Evolutionary conservation across 2,113 vertebrate genomes (phyloP), one percentile per base, ranked within the genome.

Genomic region (Podiceps cristatus): DNA sequence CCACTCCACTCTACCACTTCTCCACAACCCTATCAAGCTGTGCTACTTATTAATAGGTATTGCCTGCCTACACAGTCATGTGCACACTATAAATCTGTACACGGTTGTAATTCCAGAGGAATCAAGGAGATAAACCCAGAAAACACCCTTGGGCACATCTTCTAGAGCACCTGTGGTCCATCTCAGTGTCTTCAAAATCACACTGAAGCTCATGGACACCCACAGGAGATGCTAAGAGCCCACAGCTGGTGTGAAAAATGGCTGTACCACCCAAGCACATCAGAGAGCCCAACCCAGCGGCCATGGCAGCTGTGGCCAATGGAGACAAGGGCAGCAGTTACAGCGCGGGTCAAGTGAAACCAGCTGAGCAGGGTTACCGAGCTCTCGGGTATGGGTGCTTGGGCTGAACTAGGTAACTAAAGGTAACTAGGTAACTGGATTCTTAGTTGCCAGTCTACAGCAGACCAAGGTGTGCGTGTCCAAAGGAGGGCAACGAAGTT

Each of bases 61-160:
- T 14, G 2, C 52, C 55, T 45, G 27, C 31, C 53, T 18, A 60
- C 3, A 5, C 0, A 2, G 50, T 31, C 50, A 31, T 0, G 1
- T 3, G 10, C 35, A 40, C 4, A 3, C 27, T 19, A 20, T 6
- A 37, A 7, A 19, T 25, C 31, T 13, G 7, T 45, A 11, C 9
- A 31, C 6, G 4, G 14, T 2, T 40, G 42, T 9, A 89, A 74
- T 13, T 50, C 37, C 45, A 69, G 37, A 31, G 28, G 17, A 67
- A 66, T 0, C 1, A 2, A 73, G 20, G 56, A 62, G 22, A 40
- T 4, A 53, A 66, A 84, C 58, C 2, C 13, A 49, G 37, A 45
- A 74, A 69, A 77, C 18, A 53, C 7, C 22, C 35, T 27, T 28
- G 35, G 72, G 13, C 6, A 80, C 19, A 1, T 37, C 49, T 72